Evolutionary conservation across 92 coral and sea anemone species (phyloP), one percentile per base, ranked within the genome.

Genomic region (Actinostola sp.): DNA sequence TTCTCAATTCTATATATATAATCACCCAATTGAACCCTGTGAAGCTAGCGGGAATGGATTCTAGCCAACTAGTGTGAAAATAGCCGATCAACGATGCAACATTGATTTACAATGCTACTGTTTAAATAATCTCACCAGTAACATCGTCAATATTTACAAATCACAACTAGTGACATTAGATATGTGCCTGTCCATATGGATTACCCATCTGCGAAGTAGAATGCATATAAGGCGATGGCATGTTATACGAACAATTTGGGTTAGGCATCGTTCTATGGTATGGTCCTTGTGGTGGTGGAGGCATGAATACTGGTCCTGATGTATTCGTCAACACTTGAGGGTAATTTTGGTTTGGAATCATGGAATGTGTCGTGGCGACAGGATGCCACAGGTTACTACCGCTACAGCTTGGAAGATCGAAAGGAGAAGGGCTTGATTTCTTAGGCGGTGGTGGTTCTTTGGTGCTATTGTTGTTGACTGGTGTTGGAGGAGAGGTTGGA

Each of bases 251-350:
- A 66, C 97, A 91, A 76, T 91, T 92, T 7, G 92, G 83, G 74
- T 82, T 87, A 50, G 97, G 79, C 55, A 87, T 84, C 20, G 87
- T 92, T 61, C 78, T 75, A 24, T 72, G 85, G 61, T 85, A 73
- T 19, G 92, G 84, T 25, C 33, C 72, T 50, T 85, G 77, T 51
- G 89, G 86, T 43, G 92, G 89, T 17, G 96, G 92, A 39, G 97
- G 92, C 89, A 91, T 87, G 53, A 91, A 91, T 32, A 91, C 92
- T 8, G 97, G 97, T 3, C 97, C 97, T 21, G 97, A 91, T 43
- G 80, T 91, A 86, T 87, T 91, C 56, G 92, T 91, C 69, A 91
- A 81, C 31, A 91, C 92, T 39, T 92, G 85, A 35, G 92, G 89
- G 23, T 43, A 86, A 67, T 71, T 86, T 77, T 81, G 92, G 59